A percentile compares a stretch with the other conserved stretches of the same genome.
Evolutionary conservation across 2,113 vertebrate species (phyloP).

Genomic region (Cranoglanis bouderius): DNA sequence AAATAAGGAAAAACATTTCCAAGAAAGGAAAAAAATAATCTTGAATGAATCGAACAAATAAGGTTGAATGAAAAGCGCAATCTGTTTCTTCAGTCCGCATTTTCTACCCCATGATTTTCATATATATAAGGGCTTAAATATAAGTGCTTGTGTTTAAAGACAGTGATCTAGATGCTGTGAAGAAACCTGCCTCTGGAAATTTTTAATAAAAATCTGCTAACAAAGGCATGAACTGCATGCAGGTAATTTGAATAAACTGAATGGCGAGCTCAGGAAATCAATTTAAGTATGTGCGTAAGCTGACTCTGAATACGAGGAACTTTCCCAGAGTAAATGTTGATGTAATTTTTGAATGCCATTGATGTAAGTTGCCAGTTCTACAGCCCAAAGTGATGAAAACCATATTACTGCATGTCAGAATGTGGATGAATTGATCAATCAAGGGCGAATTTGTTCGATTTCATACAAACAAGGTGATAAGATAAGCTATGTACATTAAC

Average conservation of each 20-base stretch:
- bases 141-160: background rate
- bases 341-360: background rate
- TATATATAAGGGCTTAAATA: background rate
- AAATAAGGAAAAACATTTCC: background rate
- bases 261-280: background rate
- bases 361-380: background rate
- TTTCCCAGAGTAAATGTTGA: background rate
- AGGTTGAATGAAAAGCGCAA: background rate
- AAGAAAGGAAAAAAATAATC: background rate
- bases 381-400: background rate
- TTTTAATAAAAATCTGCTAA: background rate
- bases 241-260: background rate
- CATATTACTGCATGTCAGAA: background rate
- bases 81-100: background rate
- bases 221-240: background rate
- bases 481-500: background rate
- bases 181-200: background rate
- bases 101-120: background rate
- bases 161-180: background rate
- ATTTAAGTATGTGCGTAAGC: background rate
- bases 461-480: background rate
- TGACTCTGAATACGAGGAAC: background rate
- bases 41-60: background rate
- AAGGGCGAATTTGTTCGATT: background rate
- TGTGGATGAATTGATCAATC: background rate